Conservation (phyloP, 2,888 invertebrate genomes). For the Zhuqinia jingwanae region DNA sequence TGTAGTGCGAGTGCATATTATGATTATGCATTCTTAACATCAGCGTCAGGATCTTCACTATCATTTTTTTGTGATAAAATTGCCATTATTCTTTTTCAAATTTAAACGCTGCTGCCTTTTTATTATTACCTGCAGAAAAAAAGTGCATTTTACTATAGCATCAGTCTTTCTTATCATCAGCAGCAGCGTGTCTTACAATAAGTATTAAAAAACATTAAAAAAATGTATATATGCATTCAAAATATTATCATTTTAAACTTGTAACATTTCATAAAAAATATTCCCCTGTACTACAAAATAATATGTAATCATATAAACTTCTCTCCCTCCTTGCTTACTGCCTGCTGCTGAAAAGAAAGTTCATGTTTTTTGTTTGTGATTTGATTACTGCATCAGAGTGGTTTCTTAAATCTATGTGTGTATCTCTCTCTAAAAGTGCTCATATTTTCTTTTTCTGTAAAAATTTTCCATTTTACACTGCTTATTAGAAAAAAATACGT, state of each 20-base stretch:
- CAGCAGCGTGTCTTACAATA: too few relatives aligned
- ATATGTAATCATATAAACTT: slow-evolving; percentile 15
- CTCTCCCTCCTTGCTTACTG: neutral
- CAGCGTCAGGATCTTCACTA: neutral
- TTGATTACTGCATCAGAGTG: neutral
- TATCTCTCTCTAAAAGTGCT: neutral
- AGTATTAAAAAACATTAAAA: too few relatives aligned
- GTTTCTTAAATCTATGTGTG: too few relatives aligned
- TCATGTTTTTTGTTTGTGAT: slow-evolving; percentile 25
- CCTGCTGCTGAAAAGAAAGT: slow-evolving; percentile 31
- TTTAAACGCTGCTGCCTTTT: too few relatives aligned
- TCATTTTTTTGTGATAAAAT: neutral
- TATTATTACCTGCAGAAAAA: too few relatives aligned
- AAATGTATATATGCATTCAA: neutral
- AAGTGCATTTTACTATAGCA: too few relatives aligned
- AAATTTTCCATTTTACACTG: neutral
- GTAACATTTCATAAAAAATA: slow-evolving; percentile 11
- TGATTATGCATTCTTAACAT: neutral
- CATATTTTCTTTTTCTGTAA: neutral
- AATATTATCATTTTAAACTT: neutral
- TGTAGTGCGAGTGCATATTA: neutral
- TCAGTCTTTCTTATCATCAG: too few relatives aligned
- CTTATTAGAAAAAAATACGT: slow-evolving; percentile 17
- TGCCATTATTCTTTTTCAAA: too few relatives aligned
- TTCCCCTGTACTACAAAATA: too few relatives aligned